These are phyloP conservation scores for Luscinia megarhynchos DNA, from an alignment of 2,797 vertebrate species.

Conservation along the genomic window DNA sequence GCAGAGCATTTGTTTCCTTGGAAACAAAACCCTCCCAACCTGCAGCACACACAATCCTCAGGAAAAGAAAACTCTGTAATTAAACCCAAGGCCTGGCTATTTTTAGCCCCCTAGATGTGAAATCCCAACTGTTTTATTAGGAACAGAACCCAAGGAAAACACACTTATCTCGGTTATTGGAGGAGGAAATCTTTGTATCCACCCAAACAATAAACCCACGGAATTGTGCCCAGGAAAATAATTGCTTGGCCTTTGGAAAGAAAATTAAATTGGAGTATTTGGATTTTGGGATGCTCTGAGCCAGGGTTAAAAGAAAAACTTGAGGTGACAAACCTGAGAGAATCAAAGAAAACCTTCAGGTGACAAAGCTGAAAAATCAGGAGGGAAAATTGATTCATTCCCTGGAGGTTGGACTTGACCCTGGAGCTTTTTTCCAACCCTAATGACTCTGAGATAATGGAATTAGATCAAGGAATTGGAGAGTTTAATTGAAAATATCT, in stretches of 20 bases:
- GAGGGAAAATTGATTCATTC: background rate
- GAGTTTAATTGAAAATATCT: background rate
- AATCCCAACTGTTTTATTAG: constrained; percentile 44
- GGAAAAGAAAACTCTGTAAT: constrained; percentile 67
- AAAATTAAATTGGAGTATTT: background rate
- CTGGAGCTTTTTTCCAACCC: background rate
- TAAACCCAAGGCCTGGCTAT: constrained; percentile 68
- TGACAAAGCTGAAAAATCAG: background rate
- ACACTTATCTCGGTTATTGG: background rate
- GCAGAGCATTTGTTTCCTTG: constrained; percentile 79
- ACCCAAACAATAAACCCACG: constrained; percentile 19
- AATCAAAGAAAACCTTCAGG: background rate
- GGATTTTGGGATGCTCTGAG: background rate
- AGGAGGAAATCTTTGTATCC: constrained; percentile 22
- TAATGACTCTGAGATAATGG: background rate
- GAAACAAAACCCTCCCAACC: constrained; percentile 82
- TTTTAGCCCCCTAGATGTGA: constrained; percentile 69
- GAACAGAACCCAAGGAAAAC: constrained; percentile 1
- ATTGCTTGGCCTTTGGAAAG: background rate
- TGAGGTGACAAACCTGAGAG: background rate
- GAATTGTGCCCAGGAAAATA: background rate
- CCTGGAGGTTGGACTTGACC: background rate
- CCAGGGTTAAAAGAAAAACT: background rate
- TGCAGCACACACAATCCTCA: constrained; percentile 58
- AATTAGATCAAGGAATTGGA: background rate